Conservation (phyloP, 1,140 invertebrate species). For the Neodiprion fabricii region DNA sequence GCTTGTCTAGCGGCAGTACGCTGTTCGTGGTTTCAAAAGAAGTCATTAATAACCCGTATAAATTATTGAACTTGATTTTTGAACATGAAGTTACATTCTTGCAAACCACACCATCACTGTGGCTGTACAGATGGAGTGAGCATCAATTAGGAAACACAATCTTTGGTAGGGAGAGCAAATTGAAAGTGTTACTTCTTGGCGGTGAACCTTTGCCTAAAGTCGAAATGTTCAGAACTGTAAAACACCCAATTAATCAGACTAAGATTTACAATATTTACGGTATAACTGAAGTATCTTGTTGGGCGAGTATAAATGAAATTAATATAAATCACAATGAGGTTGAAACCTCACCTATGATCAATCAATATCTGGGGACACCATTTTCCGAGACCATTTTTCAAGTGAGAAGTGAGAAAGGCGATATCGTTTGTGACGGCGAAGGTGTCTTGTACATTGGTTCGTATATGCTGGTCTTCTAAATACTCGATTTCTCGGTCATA, state of each 20-base stretch:
- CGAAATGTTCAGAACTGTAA: conserved; percentile 58
- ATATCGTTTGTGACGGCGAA: conserved; percentile 47
- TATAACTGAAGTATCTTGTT: conserved; percentile 85
- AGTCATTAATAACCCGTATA: conserved; percentile 57
- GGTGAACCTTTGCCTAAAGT: conserved; percentile 67
- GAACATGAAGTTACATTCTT: conserved; percentile 68
- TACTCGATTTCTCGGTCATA: too few species aligned
- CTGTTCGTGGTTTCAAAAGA: conserved; percentile 69
- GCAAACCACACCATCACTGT: conserved; percentile 80
- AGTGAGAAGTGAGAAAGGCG: conserved; percentile 52
- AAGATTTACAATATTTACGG: conserved; percentile 81
- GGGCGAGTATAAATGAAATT: conserved; percentile 73
- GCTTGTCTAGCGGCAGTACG: conserved; percentile 67
- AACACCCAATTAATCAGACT: conserved; percentile 62
- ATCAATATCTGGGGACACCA: conserved; percentile 63
- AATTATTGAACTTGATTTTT: conserved; percentile 58
- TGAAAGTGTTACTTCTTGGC: conserved; percentile 68
- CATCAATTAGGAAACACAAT: conserved; percentile 64
- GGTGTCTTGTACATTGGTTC: conserved; percentile 70
- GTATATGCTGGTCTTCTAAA: conserved; percentile 15
- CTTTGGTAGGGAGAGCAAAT: conserved; percentile 59
- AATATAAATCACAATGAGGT: conserved; percentile 14
- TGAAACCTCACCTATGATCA: conserved; percentile 18
- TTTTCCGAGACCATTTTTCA: conserved; percentile 70
- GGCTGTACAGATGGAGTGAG: conserved; percentile 65